Conservation (phyloP, 2,797 vertebrate species). For the Fistularia commersonii region DNA sequence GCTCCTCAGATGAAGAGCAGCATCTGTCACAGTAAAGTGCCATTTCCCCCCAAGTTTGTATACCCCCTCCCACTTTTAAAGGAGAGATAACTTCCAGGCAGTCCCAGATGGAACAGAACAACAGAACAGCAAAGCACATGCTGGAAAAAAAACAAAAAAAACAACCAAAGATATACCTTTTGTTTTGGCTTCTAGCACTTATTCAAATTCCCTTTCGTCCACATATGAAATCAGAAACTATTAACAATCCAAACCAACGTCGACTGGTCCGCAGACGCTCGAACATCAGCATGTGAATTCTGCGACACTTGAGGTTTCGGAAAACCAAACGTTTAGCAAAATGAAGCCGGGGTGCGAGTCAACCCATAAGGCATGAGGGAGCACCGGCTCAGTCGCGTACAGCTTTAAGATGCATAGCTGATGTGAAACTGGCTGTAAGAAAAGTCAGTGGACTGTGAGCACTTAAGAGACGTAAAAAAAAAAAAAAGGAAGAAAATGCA, state of each 20-base stretch:
- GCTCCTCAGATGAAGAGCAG: constrained; percentile 22
- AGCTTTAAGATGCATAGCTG: constrained; percentile 36
- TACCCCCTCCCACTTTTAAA: constrained; percentile 11
- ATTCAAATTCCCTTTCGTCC: constrained; percentile 26
- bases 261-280: constrained; percentile 1
- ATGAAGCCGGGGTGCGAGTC: constrained; percentile 22
- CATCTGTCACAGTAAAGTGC: constrained; percentile 42
- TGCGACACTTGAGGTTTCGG: constrained; percentile 2
- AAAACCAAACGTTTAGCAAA: constrained; percentile 17
- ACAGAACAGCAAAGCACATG: constrained; percentile 32
- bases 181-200: constrained; percentile 35
- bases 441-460: background rate
- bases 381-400: constrained; percentile 16
- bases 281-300: constrained; percentile 6
- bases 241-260: background rate
- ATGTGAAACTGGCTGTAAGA: constrained; percentile 2
- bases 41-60: constrained; percentile 13
- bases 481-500: too few relatives aligned
- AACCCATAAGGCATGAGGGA: constrained; percentile 34
- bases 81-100: constrained; percentile 25
- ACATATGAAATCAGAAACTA: constrained; percentile 13
- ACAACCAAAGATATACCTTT: background rate
- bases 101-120: constrained; percentile 31
- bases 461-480: too few relatives aligned
- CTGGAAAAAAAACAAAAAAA: constrained; percentile 20